Evolutionary conservation across 2,113 vertebrate genomes (phyloP), one percentile per base, ranked within the genome.

Genomic region (Phylloscopus whistleri): DNA sequence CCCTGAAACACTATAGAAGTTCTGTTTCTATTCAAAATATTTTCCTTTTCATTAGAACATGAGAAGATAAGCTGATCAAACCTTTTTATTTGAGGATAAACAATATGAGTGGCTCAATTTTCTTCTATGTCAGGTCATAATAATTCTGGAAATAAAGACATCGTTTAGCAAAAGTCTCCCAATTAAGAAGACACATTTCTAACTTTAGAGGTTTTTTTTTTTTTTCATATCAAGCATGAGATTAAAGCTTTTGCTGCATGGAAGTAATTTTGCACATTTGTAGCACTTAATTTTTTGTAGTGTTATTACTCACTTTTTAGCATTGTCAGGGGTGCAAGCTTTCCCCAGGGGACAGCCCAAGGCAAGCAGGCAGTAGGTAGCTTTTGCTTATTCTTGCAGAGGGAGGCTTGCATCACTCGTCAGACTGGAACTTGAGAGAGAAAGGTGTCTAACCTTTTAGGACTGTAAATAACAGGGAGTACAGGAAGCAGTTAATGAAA

Each of bases 401-500:
- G 8, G 21, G 60, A 52, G 82, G 58, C 10, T 93, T 37, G 26
- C 31, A 53, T 64, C 37, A 46, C 2, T 2, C 22, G 20, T 37
- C 70, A 46, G 17, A 39, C 18, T 21, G 33, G 33, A 27, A 43
- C 59, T 76, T 1, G 4, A 55, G 41, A 52, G 77, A 69, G 53
- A 62, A 87, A 77, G 53, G 10, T 21, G 63, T 63, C 59, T 73
- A 55, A 43, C 48, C 64, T 75, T 78, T 68, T 53, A 46, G 76
- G 63, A 51, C 46, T 95, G 53, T 62, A 58, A 91, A 66, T 59
- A 59, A 62, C 43, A 77, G 53, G 44, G 22, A 30, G 84, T 66
- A 49, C 51, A 48, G 49, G 26, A 69, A 77, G 81, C 78, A 86
- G 59, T 80, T 91, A 78, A 84, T 62, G 30, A 74, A 76, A 83